Evolutionary conservation across 2,113 vertebrate genomes (phyloP).

Genomic region (Nesoenas mayeri): DNA sequence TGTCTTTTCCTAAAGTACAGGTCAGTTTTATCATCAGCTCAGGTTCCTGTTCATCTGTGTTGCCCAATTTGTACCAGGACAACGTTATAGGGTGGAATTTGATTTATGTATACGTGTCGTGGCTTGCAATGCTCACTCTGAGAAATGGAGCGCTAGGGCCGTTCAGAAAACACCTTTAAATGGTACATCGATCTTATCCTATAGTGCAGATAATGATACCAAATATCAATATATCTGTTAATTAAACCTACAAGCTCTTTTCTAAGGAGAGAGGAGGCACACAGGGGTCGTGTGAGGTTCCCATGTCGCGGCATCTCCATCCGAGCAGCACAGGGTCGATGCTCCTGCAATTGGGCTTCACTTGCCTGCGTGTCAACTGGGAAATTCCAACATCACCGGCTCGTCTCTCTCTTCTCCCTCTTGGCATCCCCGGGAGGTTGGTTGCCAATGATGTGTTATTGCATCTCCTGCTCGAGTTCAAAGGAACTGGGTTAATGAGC

Average conservation of each 20-base stretch:
- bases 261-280: not conserved
- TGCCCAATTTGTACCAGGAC: rapidly evolving
- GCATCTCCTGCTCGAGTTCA: slow-evolving; percentile 24
- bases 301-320: not conserved
- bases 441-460: not conserved
- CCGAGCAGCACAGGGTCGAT: rapidly evolving
- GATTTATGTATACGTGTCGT: not conserved
- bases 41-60: not conserved
- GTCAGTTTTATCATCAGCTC: not conserved
- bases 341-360: not conserved
- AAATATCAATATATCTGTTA: not conserved
- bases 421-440: not conserved
- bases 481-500: slow-evolving; percentile 46
- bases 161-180: not conserved
- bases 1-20: not conserved
- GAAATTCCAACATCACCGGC: not conserved
- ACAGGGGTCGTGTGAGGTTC: not conserved
- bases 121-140: not conserved
- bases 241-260: not conserved
- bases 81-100: rapidly evolving
- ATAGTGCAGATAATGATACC: not conserved
- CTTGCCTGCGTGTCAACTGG: rapidly evolving
- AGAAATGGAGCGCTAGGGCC: not conserved
- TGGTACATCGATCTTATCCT: not conserved
- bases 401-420: not conserved